Percentiles rank a stretch among this genome's conserved stretches.
Evolutionary conservation across 1,140 invertebrate genomes (phyloP).

Genomic region (Heliothis subflexa): DNA sequence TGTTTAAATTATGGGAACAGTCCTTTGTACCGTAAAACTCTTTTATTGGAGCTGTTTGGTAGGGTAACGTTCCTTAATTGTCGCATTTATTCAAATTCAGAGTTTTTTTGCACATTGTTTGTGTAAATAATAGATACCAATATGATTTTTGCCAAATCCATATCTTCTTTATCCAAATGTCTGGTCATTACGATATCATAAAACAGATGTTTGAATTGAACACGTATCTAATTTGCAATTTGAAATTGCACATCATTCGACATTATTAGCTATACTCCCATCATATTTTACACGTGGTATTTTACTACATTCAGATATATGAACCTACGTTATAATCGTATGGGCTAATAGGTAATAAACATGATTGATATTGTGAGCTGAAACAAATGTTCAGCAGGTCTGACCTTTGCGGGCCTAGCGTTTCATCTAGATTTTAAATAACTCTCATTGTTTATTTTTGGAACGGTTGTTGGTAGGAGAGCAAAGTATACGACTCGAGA

Average conservation of each 20-base stretch:
- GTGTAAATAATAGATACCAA: too few species aligned
- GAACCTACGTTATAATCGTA: not conserved
- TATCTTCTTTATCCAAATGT: slow-evolving; percentile 8
- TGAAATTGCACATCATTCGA: slow-evolving; percentile 16
- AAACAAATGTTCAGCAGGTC: slow-evolving; percentile 24
- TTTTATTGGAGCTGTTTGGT: too few species aligned
- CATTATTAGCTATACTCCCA: slow-evolving; percentile 5
- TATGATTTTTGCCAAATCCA: not conserved
- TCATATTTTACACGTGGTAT: slow-evolving; percentile 20
- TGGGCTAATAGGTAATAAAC: slow-evolving; percentile 3
- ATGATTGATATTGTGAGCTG: slow-evolving; percentile 35
- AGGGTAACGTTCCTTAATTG: too few species aligned
- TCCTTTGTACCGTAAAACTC: too few species aligned
- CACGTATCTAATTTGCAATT: slow-evolving; percentile 5
- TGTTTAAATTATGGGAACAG: too few species aligned
- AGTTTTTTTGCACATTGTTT: too few species aligned
- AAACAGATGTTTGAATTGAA: slow-evolving; percentile 12
- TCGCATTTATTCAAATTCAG: too few species aligned
- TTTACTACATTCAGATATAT: not conserved
- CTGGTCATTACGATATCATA: slow-evolving; percentile 7
- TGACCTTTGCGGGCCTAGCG: not conserved
- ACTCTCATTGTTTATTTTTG: slow-evolving; percentile 24
- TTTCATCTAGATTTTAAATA: slow-evolving; percentile 25
- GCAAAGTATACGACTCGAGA: not conserved
- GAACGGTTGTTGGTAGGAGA: slow-evolving; percentile 12